Evolutionary conservation across 2,888 invertebrate genomes (phyloP).

Genomic region (Cosmorhoe ocellata): DNA sequence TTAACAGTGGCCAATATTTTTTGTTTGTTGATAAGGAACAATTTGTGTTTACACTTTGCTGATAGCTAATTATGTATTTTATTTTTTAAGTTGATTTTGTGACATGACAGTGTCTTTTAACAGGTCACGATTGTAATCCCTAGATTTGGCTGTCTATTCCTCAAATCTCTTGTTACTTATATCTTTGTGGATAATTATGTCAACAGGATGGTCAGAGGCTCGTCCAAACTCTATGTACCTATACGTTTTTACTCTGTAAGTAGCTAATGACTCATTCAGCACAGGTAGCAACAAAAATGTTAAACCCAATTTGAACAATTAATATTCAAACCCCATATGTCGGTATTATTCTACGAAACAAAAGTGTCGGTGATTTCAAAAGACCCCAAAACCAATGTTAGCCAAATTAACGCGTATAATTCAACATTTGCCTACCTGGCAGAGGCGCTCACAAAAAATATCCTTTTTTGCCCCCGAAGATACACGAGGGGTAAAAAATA

Average conservation of each 20-base stretch:
- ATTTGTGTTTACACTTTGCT: conserved; percentile 3
- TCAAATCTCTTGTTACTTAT: no score
- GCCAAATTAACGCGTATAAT: conserved; percentile 49
- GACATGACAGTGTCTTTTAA: no score
- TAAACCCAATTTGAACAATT: conserved; percentile 9
- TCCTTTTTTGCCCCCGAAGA: conserved; percentile 18
- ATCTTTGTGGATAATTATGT: no score
- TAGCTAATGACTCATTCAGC: not conserved
- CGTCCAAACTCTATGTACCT: no score
- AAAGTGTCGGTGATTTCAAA: conserved; percentile 28
- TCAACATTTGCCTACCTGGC: conserved; percentile 38
- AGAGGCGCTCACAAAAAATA: conserved; percentile 26
- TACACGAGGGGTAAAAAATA: conserved; percentile 10
- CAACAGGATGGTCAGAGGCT: no score
- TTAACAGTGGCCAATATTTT: conserved; percentile 21
- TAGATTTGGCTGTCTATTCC: no score
- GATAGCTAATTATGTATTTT: not conserved
- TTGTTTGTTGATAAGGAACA: conserved; percentile 17
- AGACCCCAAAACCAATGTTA: conserved; percentile 35
- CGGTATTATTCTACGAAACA: conserved; percentile 11
- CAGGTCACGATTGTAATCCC: no score
- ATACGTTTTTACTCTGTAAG: no score
- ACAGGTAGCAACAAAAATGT: conserved; percentile 10
- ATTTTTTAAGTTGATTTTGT: not conserved
- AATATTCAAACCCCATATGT: conserved; percentile 13